phyloP scores from a whole-genome alignment of 2,113 vertebrate species.

The Notiomystis cincta region DNA sequence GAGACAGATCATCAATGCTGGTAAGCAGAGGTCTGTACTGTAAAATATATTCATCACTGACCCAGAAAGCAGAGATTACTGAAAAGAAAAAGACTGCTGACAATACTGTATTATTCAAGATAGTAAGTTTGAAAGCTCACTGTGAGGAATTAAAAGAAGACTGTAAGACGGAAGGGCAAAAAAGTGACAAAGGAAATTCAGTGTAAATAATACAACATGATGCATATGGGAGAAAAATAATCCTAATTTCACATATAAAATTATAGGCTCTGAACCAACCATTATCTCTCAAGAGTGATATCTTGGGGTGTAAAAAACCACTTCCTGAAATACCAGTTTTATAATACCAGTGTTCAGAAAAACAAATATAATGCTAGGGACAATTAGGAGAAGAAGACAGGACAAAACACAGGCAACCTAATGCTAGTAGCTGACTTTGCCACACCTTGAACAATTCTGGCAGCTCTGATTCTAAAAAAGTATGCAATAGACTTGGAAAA shows the following conservation, averaged over 20 bases:
- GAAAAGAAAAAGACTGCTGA: not conserved
- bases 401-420: not conserved
- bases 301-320: not conserved
- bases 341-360: not conserved
- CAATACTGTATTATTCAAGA: not conserved
- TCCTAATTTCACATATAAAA: slow-evolving; percentile 3
- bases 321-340: not conserved
- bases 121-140: not conserved
- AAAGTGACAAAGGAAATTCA: not conserved
- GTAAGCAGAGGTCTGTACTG: not conserved
- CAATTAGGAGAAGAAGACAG: not conserved
- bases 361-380: not conserved
- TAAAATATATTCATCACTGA: not conserved
- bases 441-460: not conserved
- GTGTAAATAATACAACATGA: not conserved
- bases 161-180: not conserved
- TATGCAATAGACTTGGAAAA: not conserved
- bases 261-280: not conserved
- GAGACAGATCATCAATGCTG: not conserved
- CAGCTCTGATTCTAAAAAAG: not conserved
- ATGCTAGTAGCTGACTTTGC: not conserved
- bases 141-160: not conserved
- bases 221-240: not conserved
- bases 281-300: not conserved
- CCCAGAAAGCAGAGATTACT: not conserved